These are phyloP conservation scores for Narcine bancroftii DNA, from an alignment of 2,113 vertebrate genomes.

Conservation along the genomic window DNA sequence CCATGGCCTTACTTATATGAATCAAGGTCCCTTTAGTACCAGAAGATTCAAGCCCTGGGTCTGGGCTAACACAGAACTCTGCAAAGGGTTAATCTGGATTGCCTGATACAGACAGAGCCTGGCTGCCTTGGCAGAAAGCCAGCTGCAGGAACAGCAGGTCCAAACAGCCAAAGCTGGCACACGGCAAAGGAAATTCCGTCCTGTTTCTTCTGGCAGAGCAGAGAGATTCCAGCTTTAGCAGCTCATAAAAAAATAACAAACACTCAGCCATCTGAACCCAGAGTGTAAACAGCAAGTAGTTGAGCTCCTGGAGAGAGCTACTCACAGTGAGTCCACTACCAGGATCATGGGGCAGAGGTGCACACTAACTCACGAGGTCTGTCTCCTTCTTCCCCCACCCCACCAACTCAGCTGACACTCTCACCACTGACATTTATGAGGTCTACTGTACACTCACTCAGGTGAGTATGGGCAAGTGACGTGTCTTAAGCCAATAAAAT, in stretches of 20 bases:
- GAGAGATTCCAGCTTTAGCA: slow-evolving; percentile 47
- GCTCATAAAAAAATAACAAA: slow-evolving; percentile 48
- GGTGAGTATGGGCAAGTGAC: too few relatives aligned
- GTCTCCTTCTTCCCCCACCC: not conserved
- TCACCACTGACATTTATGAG: not conserved
- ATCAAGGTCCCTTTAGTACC: not conserved
- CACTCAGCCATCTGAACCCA: slow-evolving; percentile 28
- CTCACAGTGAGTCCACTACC: not conserved
- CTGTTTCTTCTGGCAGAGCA: slow-evolving; percentile 57
- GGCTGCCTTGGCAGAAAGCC: not conserved
- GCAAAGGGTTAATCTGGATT: not conserved
- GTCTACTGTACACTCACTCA: not conserved
- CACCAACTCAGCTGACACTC: not conserved
- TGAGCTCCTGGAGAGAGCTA: not conserved
- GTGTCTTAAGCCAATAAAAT: too few relatives aligned
- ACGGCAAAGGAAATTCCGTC: slow-evolving; percentile 53
- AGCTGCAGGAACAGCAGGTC: slow-evolving; percentile 42
- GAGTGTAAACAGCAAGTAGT: slow-evolving; percentile 27
- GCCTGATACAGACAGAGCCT: slow-evolving; percentile 35
- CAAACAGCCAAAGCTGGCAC: slow-evolving; percentile 47
- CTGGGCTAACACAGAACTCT: not conserved
- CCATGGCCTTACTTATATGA: not conserved
- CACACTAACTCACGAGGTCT: not conserved
- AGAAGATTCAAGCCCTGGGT: not conserved
- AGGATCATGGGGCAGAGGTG: too few relatives aligned